Percentiles rank a stretch among this genome's conserved stretches.
phyloP scores from a whole-genome alignment of 2,797 vertebrate species.

The Hylomyscus alleni region DNA sequence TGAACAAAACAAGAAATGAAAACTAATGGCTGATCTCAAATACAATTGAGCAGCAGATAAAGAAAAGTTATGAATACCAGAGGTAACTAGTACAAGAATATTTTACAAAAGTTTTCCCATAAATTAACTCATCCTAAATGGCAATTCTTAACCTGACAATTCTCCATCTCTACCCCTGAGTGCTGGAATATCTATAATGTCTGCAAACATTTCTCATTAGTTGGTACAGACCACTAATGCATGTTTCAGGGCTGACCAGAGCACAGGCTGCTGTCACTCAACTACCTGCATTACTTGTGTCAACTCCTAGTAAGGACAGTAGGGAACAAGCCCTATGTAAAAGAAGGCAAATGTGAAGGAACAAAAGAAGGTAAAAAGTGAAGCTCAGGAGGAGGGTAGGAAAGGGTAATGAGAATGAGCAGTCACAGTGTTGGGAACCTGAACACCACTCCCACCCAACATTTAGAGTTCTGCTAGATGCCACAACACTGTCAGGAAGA shows the following conservation, averaged over 20 bases:
- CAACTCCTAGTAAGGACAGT: not conserved
- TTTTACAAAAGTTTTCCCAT: not conserved
- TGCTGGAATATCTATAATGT: not conserved
- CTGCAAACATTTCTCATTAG: not conserved
- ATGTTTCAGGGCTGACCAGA: not conserved
- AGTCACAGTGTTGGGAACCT: conserved; percentile 3
- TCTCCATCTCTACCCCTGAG: not conserved
- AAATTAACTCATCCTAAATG: conserved; percentile 17
- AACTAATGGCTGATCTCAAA: conserved; percentile 63
- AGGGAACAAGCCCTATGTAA: not conserved
- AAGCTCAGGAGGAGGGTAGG: not conserved
- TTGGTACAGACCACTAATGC: not conserved
- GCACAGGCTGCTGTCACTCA: not conserved
- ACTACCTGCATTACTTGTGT: not conserved
- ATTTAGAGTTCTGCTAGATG: not conserved
- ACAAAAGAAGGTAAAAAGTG: not conserved
- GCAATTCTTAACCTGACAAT: not conserved
- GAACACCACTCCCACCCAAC: not conserved
- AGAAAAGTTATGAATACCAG: conserved; percentile 50
- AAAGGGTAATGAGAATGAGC: not conserved
- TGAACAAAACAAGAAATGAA: conserved; percentile 66
- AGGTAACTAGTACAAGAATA: conserved; percentile 13
- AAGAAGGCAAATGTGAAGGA: not conserved
- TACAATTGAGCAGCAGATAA: conserved; percentile 39
- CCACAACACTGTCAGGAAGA: not conserved